Evolutionary conservation across 2,888 invertebrate genomes (phyloP).

Genomic region (Laothoe populi): DNA sequence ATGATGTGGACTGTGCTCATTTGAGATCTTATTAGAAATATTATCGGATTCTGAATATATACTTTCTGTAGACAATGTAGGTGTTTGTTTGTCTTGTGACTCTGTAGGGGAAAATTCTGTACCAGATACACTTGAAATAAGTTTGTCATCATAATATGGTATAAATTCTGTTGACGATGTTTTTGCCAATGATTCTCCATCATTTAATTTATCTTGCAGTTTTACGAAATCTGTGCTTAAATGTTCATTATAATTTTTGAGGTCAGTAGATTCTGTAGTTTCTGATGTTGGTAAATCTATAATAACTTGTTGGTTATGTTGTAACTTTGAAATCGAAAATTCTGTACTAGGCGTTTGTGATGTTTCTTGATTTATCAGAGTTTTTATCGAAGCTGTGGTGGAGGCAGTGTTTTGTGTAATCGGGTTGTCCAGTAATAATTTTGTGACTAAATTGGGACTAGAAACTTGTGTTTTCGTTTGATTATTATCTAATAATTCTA

Average conservation of each 20-base stretch:
- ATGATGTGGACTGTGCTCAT: not conserved
- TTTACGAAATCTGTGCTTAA: not conserved
- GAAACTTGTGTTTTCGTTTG: not conserved
- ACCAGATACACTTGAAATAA: not conserved
- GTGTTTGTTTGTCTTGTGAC: not conserved
- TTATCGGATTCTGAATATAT: not conserved
- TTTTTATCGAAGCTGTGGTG: not conserved
- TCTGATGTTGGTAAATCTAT: not conserved
- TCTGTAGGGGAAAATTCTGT: not conserved
- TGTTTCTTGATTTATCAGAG: not conserved
- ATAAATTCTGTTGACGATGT: not conserved
- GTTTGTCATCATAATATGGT: not conserved
- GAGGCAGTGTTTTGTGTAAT: not conserved
- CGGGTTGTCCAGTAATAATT: not conserved
- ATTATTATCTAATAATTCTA: slow-evolving; percentile 2
- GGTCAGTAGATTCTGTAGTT: not conserved
- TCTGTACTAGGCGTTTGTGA: not conserved
- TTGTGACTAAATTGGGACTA: slow-evolving; percentile 9
- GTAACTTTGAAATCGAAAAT: not conserved
- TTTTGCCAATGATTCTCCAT: not conserved
- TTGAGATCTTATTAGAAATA: not conserved
- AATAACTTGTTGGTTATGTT: too few relatives aligned
- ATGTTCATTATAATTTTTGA: not conserved
- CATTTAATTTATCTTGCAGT: not conserved
- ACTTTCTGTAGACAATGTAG: not conserved